Conservation (phyloP, 2,888 invertebrate species). For the Stictocephala bisonia region DNA sequence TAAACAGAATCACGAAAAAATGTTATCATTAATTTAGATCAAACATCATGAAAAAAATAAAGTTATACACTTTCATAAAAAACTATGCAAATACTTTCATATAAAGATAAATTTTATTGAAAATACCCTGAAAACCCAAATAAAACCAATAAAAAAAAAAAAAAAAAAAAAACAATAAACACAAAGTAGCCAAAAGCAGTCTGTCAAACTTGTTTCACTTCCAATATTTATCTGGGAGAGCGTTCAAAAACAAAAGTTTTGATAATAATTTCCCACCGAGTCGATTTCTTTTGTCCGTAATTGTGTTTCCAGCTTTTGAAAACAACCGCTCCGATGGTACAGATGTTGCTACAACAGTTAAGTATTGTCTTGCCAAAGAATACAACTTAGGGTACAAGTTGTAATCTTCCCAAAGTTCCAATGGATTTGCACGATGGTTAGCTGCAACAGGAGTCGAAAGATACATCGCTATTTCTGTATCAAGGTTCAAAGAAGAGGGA, state of each 20-base stretch:
- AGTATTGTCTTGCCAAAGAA: conserved; percentile 35
- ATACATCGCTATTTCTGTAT: conserved; percentile 35
- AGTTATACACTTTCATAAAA: no score
- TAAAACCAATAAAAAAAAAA: no score
- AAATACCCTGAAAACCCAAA: no score
- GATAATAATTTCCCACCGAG: conserved; percentile 32
- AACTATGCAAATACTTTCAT: no score
- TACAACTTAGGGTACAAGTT: conserved; percentile 45
- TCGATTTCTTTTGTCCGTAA: conserved; percentile 43
- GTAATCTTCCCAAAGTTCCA: conserved; percentile 49
- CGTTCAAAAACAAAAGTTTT: conserved; percentile 39
- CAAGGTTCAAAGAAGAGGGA: neutral
- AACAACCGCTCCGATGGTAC: conserved; percentile 50
- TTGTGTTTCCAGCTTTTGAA: conserved; percentile 50
- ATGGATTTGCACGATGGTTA: conserved; percentile 37
- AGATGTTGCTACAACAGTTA: conserved; percentile 44
- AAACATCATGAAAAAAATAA: no score
- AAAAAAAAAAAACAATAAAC: no score
- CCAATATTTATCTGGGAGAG: conserved; percentile 8
- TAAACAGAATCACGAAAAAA: no score
- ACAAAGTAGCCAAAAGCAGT: no score
- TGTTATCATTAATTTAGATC: no score
- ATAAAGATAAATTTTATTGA: no score
- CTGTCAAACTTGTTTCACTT: neutral
- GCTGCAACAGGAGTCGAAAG: conserved; percentile 34